Conservation (phyloP, 2,113 vertebrate species). For the Ammodramus savannarum region DNA sequence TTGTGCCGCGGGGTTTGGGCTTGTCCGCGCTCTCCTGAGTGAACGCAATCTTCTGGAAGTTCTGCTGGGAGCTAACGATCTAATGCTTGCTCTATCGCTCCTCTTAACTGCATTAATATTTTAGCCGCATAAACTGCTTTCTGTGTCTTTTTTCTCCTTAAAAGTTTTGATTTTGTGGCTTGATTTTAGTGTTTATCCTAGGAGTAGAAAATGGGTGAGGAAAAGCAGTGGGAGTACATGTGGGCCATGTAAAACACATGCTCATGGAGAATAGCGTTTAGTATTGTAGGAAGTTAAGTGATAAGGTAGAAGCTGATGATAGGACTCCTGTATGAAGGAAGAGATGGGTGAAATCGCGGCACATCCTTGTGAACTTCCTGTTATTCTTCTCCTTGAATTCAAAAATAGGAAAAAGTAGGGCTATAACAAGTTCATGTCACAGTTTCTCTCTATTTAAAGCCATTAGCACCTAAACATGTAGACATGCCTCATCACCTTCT, state of each 20-base stretch:
- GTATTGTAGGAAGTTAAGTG: too few relatives aligned
- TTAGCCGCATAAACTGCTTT: accelerated
- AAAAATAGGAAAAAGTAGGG: not conserved
- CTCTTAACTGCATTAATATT: accelerated
- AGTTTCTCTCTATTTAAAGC: not conserved
- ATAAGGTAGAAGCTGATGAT: not conserved
- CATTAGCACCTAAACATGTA: not conserved
- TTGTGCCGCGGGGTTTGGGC: too few relatives aligned
- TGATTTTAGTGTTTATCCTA: not conserved
- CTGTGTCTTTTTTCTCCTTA: not conserved
- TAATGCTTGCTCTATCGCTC: accelerated
- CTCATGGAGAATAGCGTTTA: accelerated
- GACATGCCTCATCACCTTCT: not conserved
- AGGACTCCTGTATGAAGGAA: not conserved
- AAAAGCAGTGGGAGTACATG: not conserved
- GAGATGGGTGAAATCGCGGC: not conserved
- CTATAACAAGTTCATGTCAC: not conserved
- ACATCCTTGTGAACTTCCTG: not conserved
- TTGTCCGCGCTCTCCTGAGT: accelerated
- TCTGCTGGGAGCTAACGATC: not conserved
- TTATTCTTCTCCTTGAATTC: not conserved
- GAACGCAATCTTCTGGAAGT: not conserved
- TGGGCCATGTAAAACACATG: accelerated
- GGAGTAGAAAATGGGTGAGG: not conserved
- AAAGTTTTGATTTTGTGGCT: not conserved